A percentile compares a stretch with the other conserved stretches of the same genome.
phyloP scores from a whole-genome alignment of 2,113 vertebrate species.

The Dipodomys ordii region DNA sequence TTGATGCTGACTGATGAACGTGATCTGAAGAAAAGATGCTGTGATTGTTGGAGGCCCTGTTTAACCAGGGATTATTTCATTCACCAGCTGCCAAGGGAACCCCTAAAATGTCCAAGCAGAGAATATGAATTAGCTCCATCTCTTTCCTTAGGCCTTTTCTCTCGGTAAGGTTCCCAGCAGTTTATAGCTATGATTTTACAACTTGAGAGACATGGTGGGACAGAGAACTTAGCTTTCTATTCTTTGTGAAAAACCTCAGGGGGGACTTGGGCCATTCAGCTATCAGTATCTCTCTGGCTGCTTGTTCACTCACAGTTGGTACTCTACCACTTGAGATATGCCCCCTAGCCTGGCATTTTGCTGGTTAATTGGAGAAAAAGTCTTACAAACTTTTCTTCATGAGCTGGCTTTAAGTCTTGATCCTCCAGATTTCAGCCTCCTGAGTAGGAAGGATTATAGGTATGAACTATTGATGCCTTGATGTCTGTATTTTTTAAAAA shows the following conservation, averaged over 20 bases:
- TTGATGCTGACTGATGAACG: neutral
- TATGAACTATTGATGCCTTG: no score
- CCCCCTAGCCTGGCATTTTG: no score
- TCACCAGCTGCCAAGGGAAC: neutral
- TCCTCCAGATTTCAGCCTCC: no score
- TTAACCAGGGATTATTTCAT: neutral
- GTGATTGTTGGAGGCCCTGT: neutral
- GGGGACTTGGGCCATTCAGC: neutral
- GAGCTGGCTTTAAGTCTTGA: no score
- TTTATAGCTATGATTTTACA: neutral
- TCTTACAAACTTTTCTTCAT: no score
- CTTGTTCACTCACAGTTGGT: no score
- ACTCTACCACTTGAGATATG: no score
- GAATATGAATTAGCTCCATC: neutral
- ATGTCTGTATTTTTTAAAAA: neutral
- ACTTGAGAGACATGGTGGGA: neutral
- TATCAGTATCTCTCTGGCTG: no score
- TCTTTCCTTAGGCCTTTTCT: neutral
- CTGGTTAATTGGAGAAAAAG: no score
- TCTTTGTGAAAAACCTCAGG: neutral
- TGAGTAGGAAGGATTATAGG: no score
- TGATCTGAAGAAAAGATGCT: neutral
- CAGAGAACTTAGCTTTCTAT: neutral
- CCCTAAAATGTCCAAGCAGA: neutral
- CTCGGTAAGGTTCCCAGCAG: neutral